A percentile compares a stretch with the other conserved stretches of the same genome.
phyloP scores from a whole-genome alignment of 2,113 vertebrate genomes.

The Globicephala melas region DNA sequence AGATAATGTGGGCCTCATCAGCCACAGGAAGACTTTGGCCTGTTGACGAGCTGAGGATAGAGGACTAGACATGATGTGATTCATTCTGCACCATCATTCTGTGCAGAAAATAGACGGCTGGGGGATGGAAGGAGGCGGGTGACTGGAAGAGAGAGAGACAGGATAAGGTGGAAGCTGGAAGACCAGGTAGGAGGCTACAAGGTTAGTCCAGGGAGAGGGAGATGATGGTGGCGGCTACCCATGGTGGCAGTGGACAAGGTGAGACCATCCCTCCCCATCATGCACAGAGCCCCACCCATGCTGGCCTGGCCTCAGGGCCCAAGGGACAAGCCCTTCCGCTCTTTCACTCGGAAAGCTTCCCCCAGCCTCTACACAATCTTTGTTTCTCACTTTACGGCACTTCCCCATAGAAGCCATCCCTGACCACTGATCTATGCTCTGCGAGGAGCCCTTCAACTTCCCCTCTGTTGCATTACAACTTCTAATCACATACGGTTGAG shows the following conservation, averaged over 20 bases:
- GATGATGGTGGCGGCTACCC: background rate
- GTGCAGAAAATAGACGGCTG: background rate
- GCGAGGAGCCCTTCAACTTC: background rate
- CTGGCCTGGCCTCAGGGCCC: background rate
- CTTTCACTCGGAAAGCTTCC: background rate
- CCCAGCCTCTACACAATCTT: background rate
- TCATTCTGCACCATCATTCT: background rate
- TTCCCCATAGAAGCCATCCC: background rate
- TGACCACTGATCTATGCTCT: background rate
- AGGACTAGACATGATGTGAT: background rate
- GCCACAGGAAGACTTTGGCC: fast-evolving
- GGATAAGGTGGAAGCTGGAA: background rate
- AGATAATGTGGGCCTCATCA: background rate
- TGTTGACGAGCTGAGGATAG: background rate
- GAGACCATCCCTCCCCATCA: background rate
- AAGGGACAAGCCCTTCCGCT: background rate
- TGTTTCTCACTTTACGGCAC: background rate
- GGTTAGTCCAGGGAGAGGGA: background rate
- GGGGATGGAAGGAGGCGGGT: too few species aligned
- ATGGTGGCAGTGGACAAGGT: background rate
- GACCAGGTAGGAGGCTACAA: background rate
- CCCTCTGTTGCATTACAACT: background rate
- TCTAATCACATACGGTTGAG: background rate
- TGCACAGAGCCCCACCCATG: too few species aligned
- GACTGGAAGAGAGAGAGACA: background rate